Evolutionary conservation across 2,113 vertebrate species (phyloP).

Genomic region (Casuarius casuarius): DNA sequence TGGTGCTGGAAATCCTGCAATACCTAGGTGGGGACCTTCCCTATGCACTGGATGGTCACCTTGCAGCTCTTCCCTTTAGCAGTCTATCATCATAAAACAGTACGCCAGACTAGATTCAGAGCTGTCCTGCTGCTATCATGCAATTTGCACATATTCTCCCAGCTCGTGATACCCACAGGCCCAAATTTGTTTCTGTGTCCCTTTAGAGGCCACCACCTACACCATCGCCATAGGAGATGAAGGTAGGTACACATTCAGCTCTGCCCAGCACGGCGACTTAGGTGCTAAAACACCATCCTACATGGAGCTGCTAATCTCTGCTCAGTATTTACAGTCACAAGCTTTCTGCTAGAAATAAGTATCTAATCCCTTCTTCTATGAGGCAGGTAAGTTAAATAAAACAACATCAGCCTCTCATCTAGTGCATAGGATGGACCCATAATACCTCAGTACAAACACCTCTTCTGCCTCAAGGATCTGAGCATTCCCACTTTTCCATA

Average conservation of each 20-base stretch:
- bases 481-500: background rate
- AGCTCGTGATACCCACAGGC: background rate
- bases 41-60: background rate
- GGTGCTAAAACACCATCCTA: constrained; percentile 63
- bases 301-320: constrained; percentile 18
- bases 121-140: background rate
- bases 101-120: background rate
- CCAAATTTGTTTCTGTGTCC: background rate
- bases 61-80: background rate
- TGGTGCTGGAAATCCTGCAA: constrained; percentile 43
- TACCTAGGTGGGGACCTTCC: background rate
- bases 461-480: background rate
- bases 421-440: background rate
- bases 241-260: constrained; percentile 1
- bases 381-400: background rate
- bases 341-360: background rate
- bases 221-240: background rate
- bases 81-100: background rate
- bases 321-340: background rate
- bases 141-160: background rate
- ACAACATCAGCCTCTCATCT: background rate
- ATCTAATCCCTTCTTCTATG: background rate
- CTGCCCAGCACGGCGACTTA: constrained; percentile 27
- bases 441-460: constrained; percentile 46
- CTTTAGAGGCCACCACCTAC: constrained; percentile 15